phyloP scores from a whole-genome alignment of 1,140 invertebrate genomes.

The Halyomorpha halys region DNA sequence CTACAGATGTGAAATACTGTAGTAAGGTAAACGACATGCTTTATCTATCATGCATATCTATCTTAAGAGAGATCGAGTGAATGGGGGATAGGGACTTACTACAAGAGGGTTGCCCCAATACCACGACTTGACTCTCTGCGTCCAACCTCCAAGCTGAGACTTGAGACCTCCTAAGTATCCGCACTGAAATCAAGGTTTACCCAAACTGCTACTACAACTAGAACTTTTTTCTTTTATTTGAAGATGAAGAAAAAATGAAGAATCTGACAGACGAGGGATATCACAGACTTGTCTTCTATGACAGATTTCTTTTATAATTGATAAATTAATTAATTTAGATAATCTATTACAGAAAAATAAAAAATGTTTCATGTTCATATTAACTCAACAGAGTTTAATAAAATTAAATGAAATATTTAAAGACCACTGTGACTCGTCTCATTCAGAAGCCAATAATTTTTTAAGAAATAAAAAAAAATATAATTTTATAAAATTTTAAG shows the following conservation, averaged over 20 bases:
- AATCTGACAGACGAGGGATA: slow-evolving; percentile 12
- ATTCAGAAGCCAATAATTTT: slow-evolving; percentile 1
- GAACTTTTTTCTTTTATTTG: slow-evolving; percentile 14
- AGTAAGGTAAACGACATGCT: slow-evolving; percentile 32
- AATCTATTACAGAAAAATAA: no score
- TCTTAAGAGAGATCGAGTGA: slow-evolving; percentile 17
- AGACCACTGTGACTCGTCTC: slow-evolving; percentile 11
- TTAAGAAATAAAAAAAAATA: background rate
- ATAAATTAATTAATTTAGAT: no score
- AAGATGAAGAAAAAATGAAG: background rate
- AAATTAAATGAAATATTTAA: background rate
- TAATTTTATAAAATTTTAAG: background rate
- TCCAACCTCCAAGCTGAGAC: slow-evolving; percentile 81
- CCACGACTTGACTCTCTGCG: slow-evolving; percentile 88
- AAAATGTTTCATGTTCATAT: no score
- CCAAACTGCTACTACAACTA: slow-evolving; percentile 24
- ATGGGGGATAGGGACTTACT: slow-evolving; percentile 52
- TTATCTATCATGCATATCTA: slow-evolving; percentile 19
- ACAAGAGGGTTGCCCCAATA: slow-evolving; percentile 88
- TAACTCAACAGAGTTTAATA: no score
- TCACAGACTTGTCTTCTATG: slow-evolving; percentile 10
- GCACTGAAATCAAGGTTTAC: slow-evolving; percentile 47
- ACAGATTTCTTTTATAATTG: background rate
- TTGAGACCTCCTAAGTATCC: slow-evolving; percentile 84
- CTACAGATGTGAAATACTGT: slow-evolving; percentile 28